Base-by-base conservation (phyloP, 2,113 vertebrate genomes). In the Stigmatopora nigra region DNA sequence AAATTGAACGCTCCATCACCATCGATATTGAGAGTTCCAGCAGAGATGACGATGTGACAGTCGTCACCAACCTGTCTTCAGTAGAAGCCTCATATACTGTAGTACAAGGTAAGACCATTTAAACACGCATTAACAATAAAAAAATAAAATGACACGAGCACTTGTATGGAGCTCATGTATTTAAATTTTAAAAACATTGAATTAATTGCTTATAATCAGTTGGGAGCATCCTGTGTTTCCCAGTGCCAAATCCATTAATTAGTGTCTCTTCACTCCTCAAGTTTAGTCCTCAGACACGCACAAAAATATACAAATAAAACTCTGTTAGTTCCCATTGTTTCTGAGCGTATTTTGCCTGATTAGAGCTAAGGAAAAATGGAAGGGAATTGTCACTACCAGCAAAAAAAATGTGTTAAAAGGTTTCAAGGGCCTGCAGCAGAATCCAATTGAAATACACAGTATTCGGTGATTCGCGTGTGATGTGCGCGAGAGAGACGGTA, bases 1-100 rank as follows among this genome's bases (percentile, higher is more conserved):
- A 99, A 84, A 98, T 98, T 73, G 96, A 98, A 76, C 96, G 95
- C 75, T 97, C 95, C 74, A 98, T 98, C 90, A 98, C 96, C 86
- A 95, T 99, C 46, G 95, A 99, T 89, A 96, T 98, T 6, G 95
- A 99, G 89, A 98, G 95, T 88, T 99, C 97, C 76, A 97, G 95
- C 87, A 90, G 95, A 60, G 97, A 98, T 38, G 97, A 99, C 20
- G 97, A 99, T 8, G 92, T 98, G 88, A 99, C 95, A 1, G 94
- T 99, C 81, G 95, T 98, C 87, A 98, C 97, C 83, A 99, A 99
- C 86, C 93, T 99, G 47, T 99, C 97, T 36, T 98, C 96, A 0
- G 96, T 98, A 15, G 96, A 99, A 81, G 95, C 96, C 49, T 98
- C 96, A 25, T 99, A 99, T 84, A 99, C 95, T 3, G 95, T 99